Evolutionary conservation across 2,888 invertebrate species (phyloP).

Genomic region (Paralinhomoeus sp.): DNA sequence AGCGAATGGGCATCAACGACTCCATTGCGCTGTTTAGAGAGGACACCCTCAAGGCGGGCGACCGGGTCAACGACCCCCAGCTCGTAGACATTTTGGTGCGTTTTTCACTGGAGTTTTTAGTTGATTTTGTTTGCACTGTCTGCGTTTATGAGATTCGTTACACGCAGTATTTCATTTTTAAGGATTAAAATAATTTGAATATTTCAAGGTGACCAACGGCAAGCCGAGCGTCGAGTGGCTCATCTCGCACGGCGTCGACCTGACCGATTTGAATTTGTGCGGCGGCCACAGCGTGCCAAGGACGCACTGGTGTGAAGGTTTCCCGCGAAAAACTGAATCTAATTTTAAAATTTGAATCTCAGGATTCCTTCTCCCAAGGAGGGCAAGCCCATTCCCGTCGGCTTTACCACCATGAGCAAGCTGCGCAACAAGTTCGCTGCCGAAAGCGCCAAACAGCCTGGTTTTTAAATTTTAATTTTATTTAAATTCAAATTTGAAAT

Average conservation of each 20-base stretch:
- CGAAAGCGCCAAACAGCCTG: neutral
- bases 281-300: conserved; percentile 22
- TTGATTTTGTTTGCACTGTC: conserved; percentile 5
- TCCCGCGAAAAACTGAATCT: neutral
- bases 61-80: conserved; percentile 17
- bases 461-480: no score
- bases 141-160: no score
- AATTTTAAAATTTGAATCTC: no score
- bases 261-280: conserved; percentile 22
- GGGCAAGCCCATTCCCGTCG: conserved; percentile 21
- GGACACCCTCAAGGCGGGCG: conserved; percentile 23
- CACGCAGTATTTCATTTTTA: neutral
- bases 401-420: conserved; percentile 21
- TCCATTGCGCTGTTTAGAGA: conserved; percentile 11
- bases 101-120: neutral
- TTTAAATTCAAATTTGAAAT: no score
- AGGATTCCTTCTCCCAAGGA: conserved; percentile 25
- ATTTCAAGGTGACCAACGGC: neutral
- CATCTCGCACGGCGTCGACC: conserved; percentile 15
- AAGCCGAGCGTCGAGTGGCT: conserved; percentile 10
- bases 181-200: neutral
- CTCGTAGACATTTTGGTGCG: conserved; percentile 20
- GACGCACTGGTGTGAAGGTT: conserved; percentile 16
- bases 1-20: conserved; percentile 9
- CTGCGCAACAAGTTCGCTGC: conserved; percentile 11